Conservation (phyloP, 2,888 invertebrate species). For the Brassicogethes aeneus region DNA sequence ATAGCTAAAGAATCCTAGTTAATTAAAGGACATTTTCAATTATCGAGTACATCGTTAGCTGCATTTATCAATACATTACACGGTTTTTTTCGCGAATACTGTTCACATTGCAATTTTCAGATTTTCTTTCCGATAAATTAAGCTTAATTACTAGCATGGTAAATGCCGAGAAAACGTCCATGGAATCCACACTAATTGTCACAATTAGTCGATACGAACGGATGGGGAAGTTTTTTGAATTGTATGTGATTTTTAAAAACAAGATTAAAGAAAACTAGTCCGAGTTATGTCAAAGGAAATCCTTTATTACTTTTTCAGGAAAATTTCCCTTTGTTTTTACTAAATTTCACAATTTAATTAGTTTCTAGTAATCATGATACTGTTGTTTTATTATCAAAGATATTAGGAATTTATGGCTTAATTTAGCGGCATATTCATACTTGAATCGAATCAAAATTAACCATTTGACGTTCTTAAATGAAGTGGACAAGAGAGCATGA, state of each 20-base stretch:
- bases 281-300: too few species aligned
- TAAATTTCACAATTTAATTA: too few species aligned
- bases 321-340: too few species aligned
- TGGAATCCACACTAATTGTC: not conserved
- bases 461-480: constrained; percentile 40
- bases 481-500: constrained; percentile 40
- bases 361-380: too few species aligned
- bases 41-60: constrained; percentile 27
- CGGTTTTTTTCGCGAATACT: constrained; percentile 14
- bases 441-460: constrained; percentile 31
- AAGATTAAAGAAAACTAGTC: too few species aligned
- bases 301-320: too few species aligned
- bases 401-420: not conserved
- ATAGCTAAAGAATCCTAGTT: constrained; percentile 30
- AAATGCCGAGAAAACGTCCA: not conserved
- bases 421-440: not conserved
- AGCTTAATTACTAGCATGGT: constrained; percentile 1
- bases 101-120: constrained; percentile 4
- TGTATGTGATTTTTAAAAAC: too few species aligned
- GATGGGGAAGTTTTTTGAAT: too few species aligned
- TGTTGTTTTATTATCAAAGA: too few species aligned
- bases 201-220: constrained; percentile 1
- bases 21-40: constrained; percentile 33
- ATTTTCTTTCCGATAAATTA: constrained; percentile 6
- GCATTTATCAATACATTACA: constrained; percentile 28